Evolutionary conservation across 2,888 invertebrate species (phyloP).

Genomic region (Hirtodrosophila histrioides): DNA sequence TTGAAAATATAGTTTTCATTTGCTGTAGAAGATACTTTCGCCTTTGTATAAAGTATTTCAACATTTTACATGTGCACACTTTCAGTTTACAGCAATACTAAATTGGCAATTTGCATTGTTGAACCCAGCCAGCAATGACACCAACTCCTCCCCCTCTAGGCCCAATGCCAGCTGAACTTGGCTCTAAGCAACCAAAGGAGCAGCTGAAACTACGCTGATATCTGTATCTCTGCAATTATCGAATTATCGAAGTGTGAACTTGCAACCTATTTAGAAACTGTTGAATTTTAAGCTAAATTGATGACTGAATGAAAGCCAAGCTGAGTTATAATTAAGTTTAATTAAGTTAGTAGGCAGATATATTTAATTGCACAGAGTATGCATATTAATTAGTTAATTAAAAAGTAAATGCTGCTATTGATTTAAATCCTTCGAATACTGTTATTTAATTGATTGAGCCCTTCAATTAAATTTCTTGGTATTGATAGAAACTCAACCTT

Average conservation of each 20-base stretch:
- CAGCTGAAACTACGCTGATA: conserved; percentile 1
- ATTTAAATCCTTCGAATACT: conserved; percentile 40
- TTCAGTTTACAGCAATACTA: conserved; percentile 68
- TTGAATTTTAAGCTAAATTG: conserved; percentile 37
- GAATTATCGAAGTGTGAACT: conserved; percentile 20
- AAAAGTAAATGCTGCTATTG: background rate
- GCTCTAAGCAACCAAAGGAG: conserved; percentile 25
- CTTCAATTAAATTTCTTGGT: conserved; percentile 73
- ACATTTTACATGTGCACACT: conserved; percentile 57
- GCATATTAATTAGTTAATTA: background rate
- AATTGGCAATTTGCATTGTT: conserved; percentile 30
- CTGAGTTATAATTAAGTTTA: conserved; percentile 57
- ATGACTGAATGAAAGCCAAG: conserved; percentile 73
- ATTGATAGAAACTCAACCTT: conserved; percentile 53
- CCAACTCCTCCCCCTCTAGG: conserved; percentile 26
- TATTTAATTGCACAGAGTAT: conserved; percentile 2
- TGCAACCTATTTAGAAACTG: conserved; percentile 18
- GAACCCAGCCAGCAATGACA: conserved; percentile 22
- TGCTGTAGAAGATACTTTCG: conserved; percentile 9
- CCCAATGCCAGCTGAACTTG: conserved; percentile 35
- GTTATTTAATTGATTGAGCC: conserved; percentile 78
- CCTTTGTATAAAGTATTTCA: conserved; percentile 27
- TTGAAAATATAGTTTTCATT: conserved; percentile 21
- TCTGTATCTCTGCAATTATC: conserved; percentile 26
- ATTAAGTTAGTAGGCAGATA: background rate